Percentiles rank a stretch among this genome's conserved stretches.
These are phyloP conservation scores for Pseudois nayaur DNA, from an alignment of 2,113 vertebrate genomes.

Conservation along the genomic window DNA sequence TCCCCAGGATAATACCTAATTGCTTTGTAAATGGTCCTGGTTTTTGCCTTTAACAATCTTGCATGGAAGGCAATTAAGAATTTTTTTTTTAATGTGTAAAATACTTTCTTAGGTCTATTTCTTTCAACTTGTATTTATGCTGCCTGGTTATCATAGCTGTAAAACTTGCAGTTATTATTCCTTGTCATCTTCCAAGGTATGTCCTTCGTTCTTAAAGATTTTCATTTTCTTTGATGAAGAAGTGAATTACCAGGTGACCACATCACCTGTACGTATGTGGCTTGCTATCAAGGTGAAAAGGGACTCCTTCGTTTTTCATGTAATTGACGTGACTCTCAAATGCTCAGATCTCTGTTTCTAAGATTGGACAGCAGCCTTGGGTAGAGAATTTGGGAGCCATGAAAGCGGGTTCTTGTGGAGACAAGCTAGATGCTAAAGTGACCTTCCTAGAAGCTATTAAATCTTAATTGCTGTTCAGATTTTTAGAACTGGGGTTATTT, in stretches of 20 bases:
- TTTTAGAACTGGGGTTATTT: not conserved
- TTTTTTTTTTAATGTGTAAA: conserved; percentile 28
- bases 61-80: conserved; percentile 25
- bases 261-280: not conserved
- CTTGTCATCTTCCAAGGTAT: not conserved
- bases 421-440: not conserved
- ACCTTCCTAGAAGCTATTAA: not conserved
- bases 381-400: not conserved
- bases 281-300: not conserved
- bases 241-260: not conserved
- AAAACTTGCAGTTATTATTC: conserved; percentile 13
- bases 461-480: not conserved
- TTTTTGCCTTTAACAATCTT: conserved; percentile 54
- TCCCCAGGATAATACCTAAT: conserved; percentile 47
- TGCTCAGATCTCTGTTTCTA: not conserved
- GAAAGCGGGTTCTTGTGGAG: not conserved
- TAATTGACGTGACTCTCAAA: not conserved
- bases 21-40: conserved; percentile 37
- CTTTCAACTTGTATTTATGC: conserved; percentile 46
- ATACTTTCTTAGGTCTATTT: conserved; percentile 30
- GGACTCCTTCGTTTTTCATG: not conserved
- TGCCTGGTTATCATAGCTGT: not conserved
- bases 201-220: conserved; percentile 20
- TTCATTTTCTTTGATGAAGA: not conserved
- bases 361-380: not conserved